Percentiles rank a stretch among this genome's conserved stretches.
phyloP scores from a whole-genome alignment of 2,888 invertebrate species.

The Odontomyia ornata region DNA sequence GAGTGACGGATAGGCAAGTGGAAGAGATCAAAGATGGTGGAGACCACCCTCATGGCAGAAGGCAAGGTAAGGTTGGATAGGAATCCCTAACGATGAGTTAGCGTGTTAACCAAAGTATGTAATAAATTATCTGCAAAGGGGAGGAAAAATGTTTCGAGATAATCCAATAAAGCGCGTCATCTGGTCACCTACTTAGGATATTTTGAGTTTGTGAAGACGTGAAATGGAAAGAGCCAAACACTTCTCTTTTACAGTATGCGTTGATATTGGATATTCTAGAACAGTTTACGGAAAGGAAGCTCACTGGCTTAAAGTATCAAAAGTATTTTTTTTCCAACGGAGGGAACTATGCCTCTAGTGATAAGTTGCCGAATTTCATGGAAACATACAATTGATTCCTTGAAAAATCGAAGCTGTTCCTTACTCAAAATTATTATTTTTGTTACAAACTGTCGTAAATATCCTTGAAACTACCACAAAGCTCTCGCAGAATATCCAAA shows the following conservation, averaged over 20 bases:
- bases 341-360: no score
- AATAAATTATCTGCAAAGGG: conserved; percentile 57
- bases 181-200: conserved; percentile 63
- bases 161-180: conserved; percentile 61
- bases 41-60: conserved; percentile 24
- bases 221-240: neutral
- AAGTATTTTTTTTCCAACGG: no score
- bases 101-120: conserved; percentile 38
- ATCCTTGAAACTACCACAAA: no score
- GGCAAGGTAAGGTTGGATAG: conserved; percentile 42
- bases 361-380: no score
- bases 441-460: no score
- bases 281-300: no score
- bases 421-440: no score
- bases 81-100: conserved; percentile 49
- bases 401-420: no score
- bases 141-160: conserved; percentile 51
- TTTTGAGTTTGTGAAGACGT: neutral
- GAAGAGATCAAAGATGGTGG: neutral
- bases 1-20: neutral
- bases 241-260: neutral
- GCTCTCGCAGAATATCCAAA: no score
- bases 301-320: no score
- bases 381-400: no score
- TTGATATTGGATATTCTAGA: neutral